Evolutionary conservation across 2,888 invertebrate species (phyloP), one percentile per base, ranked within the genome.

Genomic region (Hemistola chrysoprasaria): DNA sequence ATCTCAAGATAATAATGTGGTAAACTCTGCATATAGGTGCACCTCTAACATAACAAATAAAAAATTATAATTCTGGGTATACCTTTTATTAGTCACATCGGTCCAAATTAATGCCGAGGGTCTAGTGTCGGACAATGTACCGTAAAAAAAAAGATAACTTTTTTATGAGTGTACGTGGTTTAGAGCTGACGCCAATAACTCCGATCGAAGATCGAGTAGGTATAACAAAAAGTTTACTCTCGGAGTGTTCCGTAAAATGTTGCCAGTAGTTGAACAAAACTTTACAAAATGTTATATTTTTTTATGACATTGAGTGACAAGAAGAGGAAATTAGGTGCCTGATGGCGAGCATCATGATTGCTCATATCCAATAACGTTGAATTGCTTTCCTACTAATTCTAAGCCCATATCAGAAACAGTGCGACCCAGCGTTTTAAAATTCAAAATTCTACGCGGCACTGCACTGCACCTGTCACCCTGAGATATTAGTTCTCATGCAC

Each of bases 131-230:
- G 67, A 78, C 79, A 78, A 73, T 74, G 72, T 74, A 61, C 66
- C 45, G 48, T 53, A 56, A 65, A 70, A 75, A 62, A 70, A 70
- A 67, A 62, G 60, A 62, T 49, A 60, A 53, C 46, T 62, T 66
- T 78, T 73, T 77, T 78, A 75, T 71, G 65, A 64, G 44, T 52
- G 67, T 71, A 67, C 77, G 70, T 69, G 69, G 68, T 62, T 9
- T 64, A 67, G 50, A 65, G 55, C 64, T 66, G 71, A 72, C 71
- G 66, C 74, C 71, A 71, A 78, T 81, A 80, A 72, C 75, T 71
- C 64, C 62, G 67, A 78, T 80, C 73, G 28, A 26, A 1, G 32
- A 33, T 9, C 21, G 39, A 29, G 9, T 22, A n/a, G n/a, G n/a
- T n/a, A 16, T 8, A 16, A 32, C 28, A 39, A 35, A 23, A 34